phyloP scores from a whole-genome alignment of 37 sponge, comb jelly and placozoan species.

The Spongia lamella region DNA sequence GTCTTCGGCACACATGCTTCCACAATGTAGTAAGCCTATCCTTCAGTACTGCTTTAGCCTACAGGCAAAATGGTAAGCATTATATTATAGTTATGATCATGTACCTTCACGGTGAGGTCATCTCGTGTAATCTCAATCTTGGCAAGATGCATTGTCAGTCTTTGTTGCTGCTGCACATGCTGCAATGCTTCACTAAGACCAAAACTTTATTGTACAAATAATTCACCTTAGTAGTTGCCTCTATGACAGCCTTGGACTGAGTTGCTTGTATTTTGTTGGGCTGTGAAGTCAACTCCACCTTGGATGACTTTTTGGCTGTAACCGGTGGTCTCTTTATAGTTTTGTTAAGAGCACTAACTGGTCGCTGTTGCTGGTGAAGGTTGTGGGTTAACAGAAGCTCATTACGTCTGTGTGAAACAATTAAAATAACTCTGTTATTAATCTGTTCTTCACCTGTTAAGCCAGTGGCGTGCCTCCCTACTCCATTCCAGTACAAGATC shows the following conservation, averaged over 20 bases:
- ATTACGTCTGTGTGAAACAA: constrained; percentile 41
- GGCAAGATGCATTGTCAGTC: background rate
- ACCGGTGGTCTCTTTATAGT: background rate
- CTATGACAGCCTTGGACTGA: background rate
- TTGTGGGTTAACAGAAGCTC: constrained; percentile 55
- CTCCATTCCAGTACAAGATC: constrained; percentile 70
- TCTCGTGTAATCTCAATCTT: constrained; percentile 52
- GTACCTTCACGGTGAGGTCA: constrained; percentile 53
- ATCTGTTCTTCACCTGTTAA: constrained; percentile 43
- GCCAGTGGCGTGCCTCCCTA: constrained; percentile 74
- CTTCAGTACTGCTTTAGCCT: constrained; percentile 45
- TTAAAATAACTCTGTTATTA: background rate
- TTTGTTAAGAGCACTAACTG: background rate
- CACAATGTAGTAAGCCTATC: constrained; percentile 45
- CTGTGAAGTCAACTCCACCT: background rate
- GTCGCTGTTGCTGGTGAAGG: too few species aligned
- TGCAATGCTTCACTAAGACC: background rate
- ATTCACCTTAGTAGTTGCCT: constrained; percentile 5
- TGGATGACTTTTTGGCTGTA: background rate
- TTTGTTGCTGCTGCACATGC: constrained; percentile 3
- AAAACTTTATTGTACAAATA: background rate
- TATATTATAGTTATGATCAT: background rate
- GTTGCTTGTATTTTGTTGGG: background rate
- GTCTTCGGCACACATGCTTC: constrained; percentile 33
- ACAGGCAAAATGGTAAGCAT: background rate